Evolutionary conservation across 2,797 vertebrate species (phyloP), one percentile per base, ranked within the genome.

Genomic region (Simalia tracyae): DNA sequence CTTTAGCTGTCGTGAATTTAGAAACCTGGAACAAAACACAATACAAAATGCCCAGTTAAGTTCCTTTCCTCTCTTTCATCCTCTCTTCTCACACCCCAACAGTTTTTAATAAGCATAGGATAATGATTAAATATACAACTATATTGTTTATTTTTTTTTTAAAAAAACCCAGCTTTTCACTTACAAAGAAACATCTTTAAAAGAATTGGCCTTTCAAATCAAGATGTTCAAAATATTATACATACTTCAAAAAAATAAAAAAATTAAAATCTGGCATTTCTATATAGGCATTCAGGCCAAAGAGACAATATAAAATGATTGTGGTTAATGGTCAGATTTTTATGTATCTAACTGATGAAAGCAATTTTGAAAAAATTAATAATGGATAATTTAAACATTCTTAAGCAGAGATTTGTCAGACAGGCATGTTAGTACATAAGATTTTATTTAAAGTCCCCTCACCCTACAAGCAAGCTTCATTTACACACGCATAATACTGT

Each of bases 401-500:
- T 96, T 96, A 97, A 97, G 94, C 91, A 97, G 93, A 95, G 96
- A 96, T 95, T 94, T 95, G 94, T 96, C 94, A 97, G 96, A 97
- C 95, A 96, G 92, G 81, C 96, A 94, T 96, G 96, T 98, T 98
- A 97, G 96, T 98, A 98, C 98, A 98, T 98, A 98, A 98, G 98
- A 97, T 97, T 98, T 98, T 98, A 98, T 98, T 98, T 98, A 98
- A 98, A 98, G 97, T 97, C 97, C 86, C 89, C 97, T 97, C 95
- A 97, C 97, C 97, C 97, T 98, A 97, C 98, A 97, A 97, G 98
- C 98, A 98, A 97, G 98, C 98, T 97, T 98, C 97, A 98, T 98
- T 98, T 98, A 98, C 96, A 98, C 97, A 97, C 97, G 97, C 98
- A 81, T 98, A 98, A 96, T 97, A 97, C 94, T 98, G 97, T 98